Evolutionary conservation across 2,888 invertebrate genomes (phyloP).

Genomic region (Mechanitis messenoides): DNA sequence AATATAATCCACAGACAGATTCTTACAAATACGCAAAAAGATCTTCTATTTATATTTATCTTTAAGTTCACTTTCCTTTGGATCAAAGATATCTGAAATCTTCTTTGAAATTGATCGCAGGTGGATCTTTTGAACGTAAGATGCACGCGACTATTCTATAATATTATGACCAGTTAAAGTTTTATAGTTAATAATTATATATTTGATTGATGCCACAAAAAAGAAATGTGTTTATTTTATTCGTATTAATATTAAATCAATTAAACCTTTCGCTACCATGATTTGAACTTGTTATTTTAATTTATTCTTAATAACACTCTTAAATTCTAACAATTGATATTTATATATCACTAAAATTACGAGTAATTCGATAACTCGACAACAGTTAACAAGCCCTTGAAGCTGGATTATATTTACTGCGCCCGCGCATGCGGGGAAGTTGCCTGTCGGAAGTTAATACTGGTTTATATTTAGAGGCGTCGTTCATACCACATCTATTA

Average conservation of each 20-base stretch:
- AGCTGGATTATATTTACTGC: slow-evolving; percentile 21
- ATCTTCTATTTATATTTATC: neutral
- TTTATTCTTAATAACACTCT: no score
- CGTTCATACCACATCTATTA: neutral
- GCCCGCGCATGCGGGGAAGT: slow-evolving; percentile 10
- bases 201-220: no score
- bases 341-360: neutral
- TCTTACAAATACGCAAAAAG: neutral
- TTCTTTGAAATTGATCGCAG: slow-evolving; percentile 21
- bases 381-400: slow-evolving; percentile 17
- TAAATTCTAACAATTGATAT: no score
- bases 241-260: no score
- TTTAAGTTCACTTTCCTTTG: slow-evolving; percentile 1
- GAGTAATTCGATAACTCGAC: slow-evolving; percentile 11
- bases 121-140: slow-evolving; percentile 26
- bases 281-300: no score
- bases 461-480: slow-evolving; percentile 4
- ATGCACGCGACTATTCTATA: slow-evolving; percentile 19
- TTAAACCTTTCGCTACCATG: no score
- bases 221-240: no score
- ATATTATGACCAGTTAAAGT: neutral
- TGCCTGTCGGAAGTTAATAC: slow-evolving; percentile 17
- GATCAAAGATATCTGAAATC: neutral
- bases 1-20: neutral
- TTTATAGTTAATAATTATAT: neutral